These are phyloP conservation scores for Vicugna pacos DNA, from an alignment of 2,113 vertebrate genomes.

Conservation along the genomic window DNA sequence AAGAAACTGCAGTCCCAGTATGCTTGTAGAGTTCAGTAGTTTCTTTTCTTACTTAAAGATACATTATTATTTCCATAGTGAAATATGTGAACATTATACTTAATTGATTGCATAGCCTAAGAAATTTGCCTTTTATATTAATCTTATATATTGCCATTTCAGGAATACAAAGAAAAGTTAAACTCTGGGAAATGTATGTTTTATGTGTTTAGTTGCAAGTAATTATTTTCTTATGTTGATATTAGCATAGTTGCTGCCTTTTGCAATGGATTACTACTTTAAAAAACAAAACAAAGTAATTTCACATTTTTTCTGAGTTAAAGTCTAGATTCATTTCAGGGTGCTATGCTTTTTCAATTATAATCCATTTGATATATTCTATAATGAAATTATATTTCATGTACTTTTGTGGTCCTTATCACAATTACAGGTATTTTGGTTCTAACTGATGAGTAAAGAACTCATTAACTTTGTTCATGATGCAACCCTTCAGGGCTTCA, in stretches of 20 bases:
- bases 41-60: constrained; percentile 36
- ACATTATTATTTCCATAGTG: constrained; percentile 18
- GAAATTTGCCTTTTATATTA: background rate
- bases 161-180: background rate
- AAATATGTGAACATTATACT: background rate
- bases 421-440: background rate
- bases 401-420: background rate
- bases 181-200: constrained; percentile 37
- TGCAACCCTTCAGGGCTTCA: background rate
- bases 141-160: background rate
- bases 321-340: background rate
- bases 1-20: background rate
- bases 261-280: background rate
- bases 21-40: background rate
- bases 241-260: background rate
- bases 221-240: background rate
- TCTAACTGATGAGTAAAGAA: background rate
- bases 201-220: background rate
- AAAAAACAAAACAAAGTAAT: constrained; percentile 30
- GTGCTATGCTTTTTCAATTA: background rate
- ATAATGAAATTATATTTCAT: background rate
- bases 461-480: constrained; percentile 8
- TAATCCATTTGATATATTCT: constrained; percentile 3
- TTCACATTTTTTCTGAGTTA: constrained; percentile 1
- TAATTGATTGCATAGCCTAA: constrained; percentile 1